These are phyloP conservation scores for Mycteria americana DNA, from an alignment of 2,797 vertebrate genomes.

Conservation along the genomic window DNA sequence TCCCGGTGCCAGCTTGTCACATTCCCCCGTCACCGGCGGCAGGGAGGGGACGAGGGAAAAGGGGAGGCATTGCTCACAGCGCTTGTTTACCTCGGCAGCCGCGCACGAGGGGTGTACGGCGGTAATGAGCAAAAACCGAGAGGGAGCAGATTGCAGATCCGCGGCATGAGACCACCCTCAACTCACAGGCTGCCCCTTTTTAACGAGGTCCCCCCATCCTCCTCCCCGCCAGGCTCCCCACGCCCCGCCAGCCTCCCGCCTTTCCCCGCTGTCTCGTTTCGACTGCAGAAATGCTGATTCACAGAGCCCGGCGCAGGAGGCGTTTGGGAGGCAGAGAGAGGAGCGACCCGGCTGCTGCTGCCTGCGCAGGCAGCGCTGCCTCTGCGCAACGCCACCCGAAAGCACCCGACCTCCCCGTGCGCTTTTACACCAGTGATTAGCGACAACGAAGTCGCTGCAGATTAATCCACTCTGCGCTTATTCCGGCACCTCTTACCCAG, in stretches of 20 bases:
- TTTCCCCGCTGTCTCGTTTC: not conserved
- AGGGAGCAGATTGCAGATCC: not conserved
- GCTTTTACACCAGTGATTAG: not conserved
- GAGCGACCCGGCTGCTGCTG: not conserved
- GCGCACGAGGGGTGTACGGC: not conserved
- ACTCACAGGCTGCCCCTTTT: not conserved
- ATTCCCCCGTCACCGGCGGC: not conserved
- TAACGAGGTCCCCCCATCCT: not conserved
- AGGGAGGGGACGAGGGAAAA: not conserved
- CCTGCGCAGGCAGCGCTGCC: not conserved
- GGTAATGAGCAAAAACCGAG: not conserved
- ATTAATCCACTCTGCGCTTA: not conserved
- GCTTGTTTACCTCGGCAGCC: slow-evolving; percentile 11
- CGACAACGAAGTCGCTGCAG: not conserved
- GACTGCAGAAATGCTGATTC: slow-evolving; percentile 61
- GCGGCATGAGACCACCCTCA: not conserved
- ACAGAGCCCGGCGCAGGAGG: slow-evolving; percentile 26
- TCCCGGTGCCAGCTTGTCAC: slow-evolving; percentile 38
- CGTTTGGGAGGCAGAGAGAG: slow-evolving; percentile 3
- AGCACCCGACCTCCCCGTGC: not conserved
- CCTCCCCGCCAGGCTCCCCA: not conserved
- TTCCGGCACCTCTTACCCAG: not conserved
- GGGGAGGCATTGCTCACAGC: not conserved
- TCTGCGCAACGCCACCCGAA: not conserved
- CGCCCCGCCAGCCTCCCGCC: not conserved